Evolutionary conservation across 2,797 vertebrate species (phyloP), one percentile per base, ranked within the genome.

Genomic region (Sebastolobus altivelis): DNA sequence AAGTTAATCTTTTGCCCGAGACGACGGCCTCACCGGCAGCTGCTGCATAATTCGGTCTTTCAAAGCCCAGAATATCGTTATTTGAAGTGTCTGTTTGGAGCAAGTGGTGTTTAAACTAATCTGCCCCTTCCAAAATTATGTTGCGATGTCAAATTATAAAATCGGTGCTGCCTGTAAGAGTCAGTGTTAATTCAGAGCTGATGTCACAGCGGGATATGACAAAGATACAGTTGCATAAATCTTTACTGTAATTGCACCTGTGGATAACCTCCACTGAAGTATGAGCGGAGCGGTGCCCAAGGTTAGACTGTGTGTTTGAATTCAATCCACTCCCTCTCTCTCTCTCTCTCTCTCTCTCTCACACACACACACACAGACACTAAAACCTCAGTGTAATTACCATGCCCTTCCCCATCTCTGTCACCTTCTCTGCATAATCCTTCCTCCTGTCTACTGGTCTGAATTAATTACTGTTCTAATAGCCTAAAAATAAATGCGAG

Each of bases 351-450:
- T 5, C 33, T 60, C 35, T 8, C 1, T 4, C 62, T 22, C 35
- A 1, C 54, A 55, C 31, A 4, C 54, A 55, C 75, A 14, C 49
- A 33, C 10, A 74, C 63, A 35, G 46, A 52, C 6, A 55, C 20
- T 9, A 12, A 55, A 67, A 66, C 55, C 20, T 72, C 37, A 25
- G 31, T 52, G 62, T 71, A 72, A 87, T 87, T 77, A 72, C 25
- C 67, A 85, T 22, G 54, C 62, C 16, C 68, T 77, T 58, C 33
- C 25, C 59, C 27, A 27, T 79, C 29, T 66, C 38, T 71, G 35
- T 62, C 82, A 75, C 54, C 4, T 55, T 43, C 72, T 72, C 37
- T 72, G 71, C 65, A 79, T 84, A 83, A 91, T 79, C 59, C 67
- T 65, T 60, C 65, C 37, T 33, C 16, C 43, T 8, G 16, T 82